Conservation (phyloP, 1,140 invertebrate genomes). For the Neocloeon triangulifer region DNA sequence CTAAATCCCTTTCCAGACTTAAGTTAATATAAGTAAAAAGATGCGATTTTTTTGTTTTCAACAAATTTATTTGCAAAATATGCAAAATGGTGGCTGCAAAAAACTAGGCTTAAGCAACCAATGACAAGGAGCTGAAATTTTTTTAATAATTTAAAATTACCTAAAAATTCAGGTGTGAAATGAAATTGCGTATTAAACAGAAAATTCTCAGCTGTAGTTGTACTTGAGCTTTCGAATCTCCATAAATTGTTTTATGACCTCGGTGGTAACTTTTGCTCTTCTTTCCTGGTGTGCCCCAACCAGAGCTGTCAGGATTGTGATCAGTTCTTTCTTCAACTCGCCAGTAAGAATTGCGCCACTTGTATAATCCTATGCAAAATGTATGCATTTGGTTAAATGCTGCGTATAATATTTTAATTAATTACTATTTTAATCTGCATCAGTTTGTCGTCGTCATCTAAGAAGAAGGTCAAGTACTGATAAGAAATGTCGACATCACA, state of each 20-base stretch:
- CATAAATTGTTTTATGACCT: conserved; percentile 65
- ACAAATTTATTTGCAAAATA: no score
- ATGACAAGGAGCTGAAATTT: no score
- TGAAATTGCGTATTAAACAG: no score
- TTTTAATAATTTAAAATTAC: no score
- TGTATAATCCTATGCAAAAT: conserved; percentile 57
- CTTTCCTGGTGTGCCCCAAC: conserved; percentile 63
- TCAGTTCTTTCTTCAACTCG: conserved; percentile 81
- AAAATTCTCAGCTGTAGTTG: no score
- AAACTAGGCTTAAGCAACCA: no score
- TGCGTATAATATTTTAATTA: conserved; percentile 6
- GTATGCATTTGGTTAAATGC: conserved; percentile 8
- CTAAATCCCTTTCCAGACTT: no score
- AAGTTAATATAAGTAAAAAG: no score
- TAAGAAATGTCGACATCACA: conserved; percentile 90
- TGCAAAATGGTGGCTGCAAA: no score
- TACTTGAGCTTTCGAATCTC: conserved; percentile 55
- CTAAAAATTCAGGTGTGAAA: no score
- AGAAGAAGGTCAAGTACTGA: conserved; percentile 89
- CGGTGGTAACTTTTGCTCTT: conserved; percentile 64
- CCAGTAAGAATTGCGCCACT: conserved; percentile 82
- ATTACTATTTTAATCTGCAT: conserved; percentile 52
- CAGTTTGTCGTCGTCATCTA: conserved; percentile 81
- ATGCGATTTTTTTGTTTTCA: no score
- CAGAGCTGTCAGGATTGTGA: conserved; percentile 49